Evolutionary conservation across 64 coral and sea anemone species (phyloP), one percentile per base, ranked within the genome.

Genomic region (Montipora foliosa): DNA sequence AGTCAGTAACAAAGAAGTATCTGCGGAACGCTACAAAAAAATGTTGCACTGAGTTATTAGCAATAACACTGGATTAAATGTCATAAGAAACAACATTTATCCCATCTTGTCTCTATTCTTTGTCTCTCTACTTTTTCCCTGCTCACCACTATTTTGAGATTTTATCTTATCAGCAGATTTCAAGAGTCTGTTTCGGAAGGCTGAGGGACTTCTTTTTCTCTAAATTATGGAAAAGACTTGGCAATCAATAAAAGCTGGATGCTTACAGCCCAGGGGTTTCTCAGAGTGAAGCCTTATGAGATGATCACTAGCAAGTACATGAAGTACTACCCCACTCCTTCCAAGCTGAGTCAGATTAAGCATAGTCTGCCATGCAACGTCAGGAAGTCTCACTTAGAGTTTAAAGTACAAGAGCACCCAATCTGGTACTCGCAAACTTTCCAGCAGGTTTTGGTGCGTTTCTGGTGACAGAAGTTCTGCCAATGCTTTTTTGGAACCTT

Each of bases 401-500:
- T 87, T 87, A 47, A 87, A 73, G 17, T 70, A 73, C 6, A 77
- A 60, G 20, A 78, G 79, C 22, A 90, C 88, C 88, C 22, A 90
- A 77, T 90, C 76, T 22, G 88, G 88, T 22, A 90, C 60, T 62
- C 51, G 53, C 21, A 90, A 67, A 61, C 74, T 67, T 46, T 90
- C 24, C 10, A 61, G 19, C 21, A 90, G 75, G 16, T 44, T 49
- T 57, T 77, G 57, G n/a, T 79, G 47, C 13, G 60, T 64, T 64
- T 64, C 60, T 64, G 60, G 60, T 64, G 60, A 64, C 60, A 64
- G 60, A 64, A 64, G 60, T 64, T 64, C 60, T 64, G 60, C 60
- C 60, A 64, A 64, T 10, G 60, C 60, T 64, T 64, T 64, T 64
- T 64, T 64, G 60, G 60, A 64, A 64, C 60, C 60, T 64, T 64